Evolutionary conservation across 2,113 vertebrate genomes (phyloP).

Genomic region (Gracilinanus agilis): DNA sequence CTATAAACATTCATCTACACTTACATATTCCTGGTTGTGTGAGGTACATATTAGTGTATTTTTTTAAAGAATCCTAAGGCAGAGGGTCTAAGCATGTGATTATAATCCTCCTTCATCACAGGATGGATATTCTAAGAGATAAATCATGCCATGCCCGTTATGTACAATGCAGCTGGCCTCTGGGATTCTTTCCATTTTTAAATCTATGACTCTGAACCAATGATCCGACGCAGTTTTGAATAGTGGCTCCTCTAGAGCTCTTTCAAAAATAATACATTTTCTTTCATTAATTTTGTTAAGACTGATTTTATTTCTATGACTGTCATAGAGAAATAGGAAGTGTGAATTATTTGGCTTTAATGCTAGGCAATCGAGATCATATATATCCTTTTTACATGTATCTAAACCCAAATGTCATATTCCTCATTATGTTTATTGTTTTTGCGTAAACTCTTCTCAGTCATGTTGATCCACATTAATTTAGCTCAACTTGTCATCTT

Average conservation of each 20-base stretch:
- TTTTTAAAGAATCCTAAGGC: not conserved
- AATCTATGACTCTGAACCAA: not conserved
- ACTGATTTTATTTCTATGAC: not conserved
- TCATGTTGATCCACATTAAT: slow-evolving; percentile 36
- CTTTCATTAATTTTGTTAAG: not conserved
- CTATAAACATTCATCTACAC: not conserved
- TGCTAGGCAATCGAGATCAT: not conserved
- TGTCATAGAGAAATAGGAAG: not conserved
- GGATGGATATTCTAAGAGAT: not conserved
- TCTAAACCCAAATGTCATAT: not conserved
- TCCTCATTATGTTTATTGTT: slow-evolving; percentile 43
- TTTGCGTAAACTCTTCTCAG: slow-evolving; percentile 33
- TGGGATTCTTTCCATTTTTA: not conserved
- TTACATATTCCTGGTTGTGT: not conserved
- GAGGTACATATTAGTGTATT: not conserved
- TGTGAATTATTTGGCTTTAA: not conserved
- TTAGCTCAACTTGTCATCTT: slow-evolving; percentile 47
- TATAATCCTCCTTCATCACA: not conserved
- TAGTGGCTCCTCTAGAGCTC: not conserved
- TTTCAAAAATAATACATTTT: not conserved
- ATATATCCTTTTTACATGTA: not conserved
- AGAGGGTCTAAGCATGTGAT: not conserved
- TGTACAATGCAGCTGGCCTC: not conserved
- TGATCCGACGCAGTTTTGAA: not conserved
- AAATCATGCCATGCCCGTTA: not conserved